A percentile compares a stretch with the other conserved stretches of the same genome.
phyloP scores from a whole-genome alignment of 2,888 invertebrate genomes.

The Salticus scenicus region DNA sequence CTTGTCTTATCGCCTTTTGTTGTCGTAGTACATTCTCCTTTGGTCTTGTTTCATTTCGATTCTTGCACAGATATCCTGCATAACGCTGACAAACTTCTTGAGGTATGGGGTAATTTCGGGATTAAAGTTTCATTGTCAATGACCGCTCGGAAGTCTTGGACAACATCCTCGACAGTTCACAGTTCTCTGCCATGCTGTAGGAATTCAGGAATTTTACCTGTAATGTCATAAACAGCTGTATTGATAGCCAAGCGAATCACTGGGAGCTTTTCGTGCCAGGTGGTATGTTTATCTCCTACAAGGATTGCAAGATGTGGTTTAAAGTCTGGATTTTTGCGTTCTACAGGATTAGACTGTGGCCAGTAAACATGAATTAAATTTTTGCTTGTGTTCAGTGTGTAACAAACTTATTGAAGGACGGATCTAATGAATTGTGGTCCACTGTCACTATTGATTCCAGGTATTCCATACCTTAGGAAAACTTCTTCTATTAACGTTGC shows the following conservation, averaged over 20 bases:
- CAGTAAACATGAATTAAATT: background rate
- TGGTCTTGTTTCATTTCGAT: background rate
- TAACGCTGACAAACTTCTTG: background rate
- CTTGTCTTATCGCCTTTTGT: background rate
- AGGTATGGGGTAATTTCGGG: background rate
- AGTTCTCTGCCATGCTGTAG: background rate
- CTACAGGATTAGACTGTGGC: background rate
- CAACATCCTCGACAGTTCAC: background rate
- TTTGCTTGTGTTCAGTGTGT: background rate
- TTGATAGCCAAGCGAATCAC: constrained; percentile 12
- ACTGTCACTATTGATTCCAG: background rate
- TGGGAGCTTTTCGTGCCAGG: constrained; percentile 7
- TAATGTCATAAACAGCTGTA: constrained; percentile 3
- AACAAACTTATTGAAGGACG: background rate
- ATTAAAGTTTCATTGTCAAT: background rate
- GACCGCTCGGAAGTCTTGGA: background rate
- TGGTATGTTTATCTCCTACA: background rate
- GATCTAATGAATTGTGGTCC: background rate
- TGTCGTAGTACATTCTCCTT: background rate
- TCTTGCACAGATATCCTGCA: background rate
- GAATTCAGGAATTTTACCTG: background rate
- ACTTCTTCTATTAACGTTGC: background rate
- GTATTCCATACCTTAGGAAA: background rate
- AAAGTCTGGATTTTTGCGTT: background rate
- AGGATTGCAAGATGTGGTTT: background rate